phyloP scores from a whole-genome alignment of 2,113 vertebrate species.

The Oceanites oceanicus region DNA sequence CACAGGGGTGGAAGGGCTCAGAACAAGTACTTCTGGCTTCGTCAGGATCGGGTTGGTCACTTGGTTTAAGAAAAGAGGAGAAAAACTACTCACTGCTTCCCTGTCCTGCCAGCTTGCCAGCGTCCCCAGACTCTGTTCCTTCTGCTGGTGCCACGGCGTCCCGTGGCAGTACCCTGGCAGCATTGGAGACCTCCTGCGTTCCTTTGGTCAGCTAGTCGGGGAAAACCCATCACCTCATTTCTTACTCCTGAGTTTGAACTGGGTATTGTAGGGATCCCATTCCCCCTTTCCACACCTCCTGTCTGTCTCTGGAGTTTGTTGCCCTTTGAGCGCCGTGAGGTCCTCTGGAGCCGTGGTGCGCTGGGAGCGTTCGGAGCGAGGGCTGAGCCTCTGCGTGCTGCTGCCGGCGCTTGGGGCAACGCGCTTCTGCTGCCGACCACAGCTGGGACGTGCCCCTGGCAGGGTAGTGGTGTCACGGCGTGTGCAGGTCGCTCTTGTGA shows the following conservation, averaged over 20 bases:
- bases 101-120: neutral
- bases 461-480: accelerated
- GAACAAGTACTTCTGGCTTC: neutral
- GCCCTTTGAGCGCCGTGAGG: neutral
- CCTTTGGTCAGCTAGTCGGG: neutral
- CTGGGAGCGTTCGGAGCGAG: accelerated
- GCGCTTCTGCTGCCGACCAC: neutral
- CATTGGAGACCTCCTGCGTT: accelerated
- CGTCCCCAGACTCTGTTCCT: neutral
- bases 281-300: neutral
- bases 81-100: neutral
- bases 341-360: neutral
- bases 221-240: accelerated
- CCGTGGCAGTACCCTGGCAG: neutral
- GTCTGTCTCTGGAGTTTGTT: neutral
- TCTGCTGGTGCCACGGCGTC: neutral
- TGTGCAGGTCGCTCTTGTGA: neutral
- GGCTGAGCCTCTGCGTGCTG: neutral
- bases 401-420: neutral
- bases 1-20: neutral
- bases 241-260: neutral
- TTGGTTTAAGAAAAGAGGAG: neutral
- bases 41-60: neutral
- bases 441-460: neutral
- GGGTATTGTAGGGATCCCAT: neutral